Evolutionary conservation across 1,140 invertebrate species (phyloP).

Genomic region (Brachionus paranguensis): DNA sequence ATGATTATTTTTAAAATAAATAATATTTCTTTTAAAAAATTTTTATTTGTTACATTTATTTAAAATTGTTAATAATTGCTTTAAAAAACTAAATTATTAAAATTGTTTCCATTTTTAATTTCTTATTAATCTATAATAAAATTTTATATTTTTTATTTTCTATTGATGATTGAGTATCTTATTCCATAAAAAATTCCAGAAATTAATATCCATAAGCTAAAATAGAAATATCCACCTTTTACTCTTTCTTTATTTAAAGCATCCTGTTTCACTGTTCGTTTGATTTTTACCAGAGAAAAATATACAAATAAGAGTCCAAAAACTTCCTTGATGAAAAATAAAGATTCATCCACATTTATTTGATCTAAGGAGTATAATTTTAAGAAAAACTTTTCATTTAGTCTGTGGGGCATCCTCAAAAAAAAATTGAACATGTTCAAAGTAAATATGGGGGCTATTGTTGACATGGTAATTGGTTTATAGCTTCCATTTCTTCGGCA

Average conservation of each 20-base stretch:
- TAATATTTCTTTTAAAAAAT: too few species aligned
- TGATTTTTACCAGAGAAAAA: not conserved
- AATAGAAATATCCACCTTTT: not conserved
- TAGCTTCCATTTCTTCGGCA: not conserved
- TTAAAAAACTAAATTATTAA: too few species aligned
- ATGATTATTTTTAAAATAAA: too few species aligned
- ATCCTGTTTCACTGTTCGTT: not conserved
- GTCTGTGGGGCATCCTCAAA: not conserved
- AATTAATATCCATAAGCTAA: not conserved
- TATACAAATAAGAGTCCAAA: not conserved
- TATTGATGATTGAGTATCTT: not conserved
- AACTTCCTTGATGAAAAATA: not conserved
- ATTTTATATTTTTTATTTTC: not conserved
- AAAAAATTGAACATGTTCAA: not conserved
- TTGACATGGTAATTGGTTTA: slow-evolving; percentile 13
- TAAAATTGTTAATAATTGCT: too few species aligned
- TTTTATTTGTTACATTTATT: too few species aligned
- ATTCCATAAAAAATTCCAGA: not conserved
- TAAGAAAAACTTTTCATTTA: not conserved
- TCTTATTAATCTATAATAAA: too few species aligned
- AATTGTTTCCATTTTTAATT: too few species aligned
- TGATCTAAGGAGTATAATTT: not conserved
- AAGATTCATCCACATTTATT: not conserved
- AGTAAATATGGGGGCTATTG: not conserved
- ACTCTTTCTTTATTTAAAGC: not conserved